Evolutionary conservation across 2,888 invertebrate species (phyloP), one percentile per base, ranked within the genome.

Genomic region (Sisyra nigra): DNA sequence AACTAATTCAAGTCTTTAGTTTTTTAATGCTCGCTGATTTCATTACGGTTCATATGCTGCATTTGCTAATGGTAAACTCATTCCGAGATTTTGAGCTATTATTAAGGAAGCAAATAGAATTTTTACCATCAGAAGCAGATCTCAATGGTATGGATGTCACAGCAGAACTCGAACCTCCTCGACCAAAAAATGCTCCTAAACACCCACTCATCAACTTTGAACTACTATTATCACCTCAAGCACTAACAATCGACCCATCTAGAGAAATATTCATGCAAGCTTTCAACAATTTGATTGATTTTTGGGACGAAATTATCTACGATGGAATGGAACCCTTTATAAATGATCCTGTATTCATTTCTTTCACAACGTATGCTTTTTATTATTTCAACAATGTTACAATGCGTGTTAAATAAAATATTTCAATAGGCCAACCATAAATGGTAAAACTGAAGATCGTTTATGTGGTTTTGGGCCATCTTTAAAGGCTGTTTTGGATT

Each of bases 401-500:
- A 37, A 37, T n/a, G n/a, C 7, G 8, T 14, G 9, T 33, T 33
- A 14, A 33, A 8, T 44, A 8, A 37, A 37, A 34, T 5, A 33
- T 11, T 37, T 43, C 41, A 57, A 59, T 38, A 80, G 82, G 45
- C 89, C 89, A 0, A 74, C 80, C 13, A 81, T 91, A 47, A 86
- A 88, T 71, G 82, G 80, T 13, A 81, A 84, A 53, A 73, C 77
- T 54, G 83, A 87, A 51, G 80, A 83, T 35, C 73, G 82, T 57
- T 73, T 81, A 0, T 80, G 80, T 44, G 83, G 83, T 2, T 67
- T 70, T 19, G 75, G 86, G 0, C 87, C 88, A 0, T 74, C 76
- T 47, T 62, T 89, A 29, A 65, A 69, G 33, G 76, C 75, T 51
- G 70, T 86, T 41, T 66, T 89, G 55, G 70, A 74, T 42, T 74